Evolutionary conservation across 2,113 vertebrate genomes (phyloP), one percentile per base, ranked within the genome.

Genomic region (Anhinga rufa): DNA sequence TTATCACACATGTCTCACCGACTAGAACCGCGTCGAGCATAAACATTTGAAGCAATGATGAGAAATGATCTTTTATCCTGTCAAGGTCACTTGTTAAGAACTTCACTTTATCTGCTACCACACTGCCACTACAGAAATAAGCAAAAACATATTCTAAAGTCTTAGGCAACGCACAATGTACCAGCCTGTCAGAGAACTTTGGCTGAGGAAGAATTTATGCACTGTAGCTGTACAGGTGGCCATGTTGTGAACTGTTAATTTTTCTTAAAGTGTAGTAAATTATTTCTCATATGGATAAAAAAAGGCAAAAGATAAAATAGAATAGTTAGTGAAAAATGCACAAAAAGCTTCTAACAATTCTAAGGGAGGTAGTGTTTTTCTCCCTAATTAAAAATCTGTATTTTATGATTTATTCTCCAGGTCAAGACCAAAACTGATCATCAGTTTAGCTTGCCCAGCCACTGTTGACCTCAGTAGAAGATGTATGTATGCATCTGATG

Each of bases 1-100:
- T 98, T 99, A 92, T 99, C 99, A 60, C 99, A 99, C 98, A 98
- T 99, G 97, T 99, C 99, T 93, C 99, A 99, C 86, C 98, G 98
- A 80, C 98, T 99, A 77, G 99, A 99, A 97, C 99, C 99, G 58
- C 99, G 99, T 64, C 98, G 99, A 95, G 98, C 99, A 92, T 99
- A 98, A 99, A 98, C 82, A 88, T 92, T 94, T 86, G 90, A 96
- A 95, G 95, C 87, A 60, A 91, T 89, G 93, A 93, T 94, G 88
- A 88, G 88, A 96, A 95, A 96, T 78, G 54, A 82, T 94, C 90
- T 86, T 97, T 94, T 88, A 97, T 96, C 90, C 82, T 81, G 93
- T 96, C 92, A 95, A 97, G 94, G 96, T 98, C 97, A 69, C 97
- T 97, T 97, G 96, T 96, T 96, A 95, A 96, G 95, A 97, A 97